Evolutionary conservation across 2,113 vertebrate genomes (phyloP).

Genomic region (Capreolus pygargus): DNA sequence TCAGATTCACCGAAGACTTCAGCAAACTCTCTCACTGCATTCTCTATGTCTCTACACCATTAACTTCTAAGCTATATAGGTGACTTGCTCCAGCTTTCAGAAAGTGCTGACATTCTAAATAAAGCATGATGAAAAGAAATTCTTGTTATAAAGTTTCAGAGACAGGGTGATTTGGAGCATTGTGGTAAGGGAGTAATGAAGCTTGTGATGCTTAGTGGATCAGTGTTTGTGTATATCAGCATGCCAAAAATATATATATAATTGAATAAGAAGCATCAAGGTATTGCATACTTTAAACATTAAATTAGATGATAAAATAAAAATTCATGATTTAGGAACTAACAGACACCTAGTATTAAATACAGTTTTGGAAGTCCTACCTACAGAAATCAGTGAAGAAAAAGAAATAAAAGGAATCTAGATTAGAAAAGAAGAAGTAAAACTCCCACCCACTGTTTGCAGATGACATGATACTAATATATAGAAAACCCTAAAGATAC

Average conservation of each 20-base stretch:
- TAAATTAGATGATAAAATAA: not conserved
- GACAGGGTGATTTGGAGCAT: not conserved
- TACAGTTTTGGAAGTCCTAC: not conserved
- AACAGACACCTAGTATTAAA: not conserved
- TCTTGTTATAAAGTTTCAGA: not conserved
- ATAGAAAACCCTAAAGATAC: not conserved
- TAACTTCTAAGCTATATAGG: not conserved
- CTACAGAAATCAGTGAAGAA: not conserved
- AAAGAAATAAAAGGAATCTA: not conserved
- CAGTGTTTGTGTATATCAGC: not conserved
- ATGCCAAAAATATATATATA: not conserved
- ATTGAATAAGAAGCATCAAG: not conserved
- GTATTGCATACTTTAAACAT: not conserved
- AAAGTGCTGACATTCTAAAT: not conserved
- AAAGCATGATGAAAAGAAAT: not conserved
- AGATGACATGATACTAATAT: not conserved
- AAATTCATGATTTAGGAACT: not conserved
- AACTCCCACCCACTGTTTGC: not conserved
- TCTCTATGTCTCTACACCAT: not conserved
- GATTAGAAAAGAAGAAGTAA: not conserved
- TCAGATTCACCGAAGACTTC: not conserved
- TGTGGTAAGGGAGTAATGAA: fast-evolving
- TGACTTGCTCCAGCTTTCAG: not conserved
- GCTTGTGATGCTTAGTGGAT: not conserved
- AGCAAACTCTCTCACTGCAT: not conserved